Conservation (phyloP, 2,797 vertebrate species). For the Lutjanus campechanus region DNA sequence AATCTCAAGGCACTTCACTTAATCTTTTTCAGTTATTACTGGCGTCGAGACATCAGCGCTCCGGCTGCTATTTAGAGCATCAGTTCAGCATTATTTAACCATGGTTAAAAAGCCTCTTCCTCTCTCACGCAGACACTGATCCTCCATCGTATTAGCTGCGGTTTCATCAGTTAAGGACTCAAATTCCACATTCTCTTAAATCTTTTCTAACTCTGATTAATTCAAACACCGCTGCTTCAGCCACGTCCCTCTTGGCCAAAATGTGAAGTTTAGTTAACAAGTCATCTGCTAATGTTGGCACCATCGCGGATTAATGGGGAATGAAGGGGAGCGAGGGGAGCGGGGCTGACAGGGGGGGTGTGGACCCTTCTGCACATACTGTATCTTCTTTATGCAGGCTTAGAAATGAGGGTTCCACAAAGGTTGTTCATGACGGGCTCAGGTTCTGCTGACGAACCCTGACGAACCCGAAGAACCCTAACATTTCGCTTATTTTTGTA, state of each 20-base stretch:
- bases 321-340: conserved; percentile 52
- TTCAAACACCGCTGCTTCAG: conserved; percentile 74
- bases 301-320: conserved; percentile 65
- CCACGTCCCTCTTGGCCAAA: conserved; percentile 74
- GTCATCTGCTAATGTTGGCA: conserved; percentile 79
- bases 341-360: conserved; percentile 31
- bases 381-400: conserved; percentile 20
- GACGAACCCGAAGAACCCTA: too few relatives aligned
- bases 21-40: too few relatives aligned
- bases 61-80: conserved; percentile 50
- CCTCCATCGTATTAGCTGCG: conserved; percentile 75
- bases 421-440: too few relatives aligned
- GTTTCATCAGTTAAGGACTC: conserved; percentile 82
- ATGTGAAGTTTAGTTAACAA: conserved; percentile 85
- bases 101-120: conserved; percentile 52
- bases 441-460: too few relatives aligned
- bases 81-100: conserved; percentile 64
- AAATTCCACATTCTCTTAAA: conserved; percentile 84
- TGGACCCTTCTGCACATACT: conserved; percentile 37
- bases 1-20: too few relatives aligned
- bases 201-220: conserved; percentile 81
- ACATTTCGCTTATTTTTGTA: too few relatives aligned
- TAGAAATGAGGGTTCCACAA: too few relatives aligned
- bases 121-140: conserved; percentile 56
- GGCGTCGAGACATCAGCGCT: too few relatives aligned